Percentiles rank a stretch among this genome's conserved stretches.
Conservation (phyloP, 2,888 invertebrate species). For the Thymelicus lineola region DNA sequence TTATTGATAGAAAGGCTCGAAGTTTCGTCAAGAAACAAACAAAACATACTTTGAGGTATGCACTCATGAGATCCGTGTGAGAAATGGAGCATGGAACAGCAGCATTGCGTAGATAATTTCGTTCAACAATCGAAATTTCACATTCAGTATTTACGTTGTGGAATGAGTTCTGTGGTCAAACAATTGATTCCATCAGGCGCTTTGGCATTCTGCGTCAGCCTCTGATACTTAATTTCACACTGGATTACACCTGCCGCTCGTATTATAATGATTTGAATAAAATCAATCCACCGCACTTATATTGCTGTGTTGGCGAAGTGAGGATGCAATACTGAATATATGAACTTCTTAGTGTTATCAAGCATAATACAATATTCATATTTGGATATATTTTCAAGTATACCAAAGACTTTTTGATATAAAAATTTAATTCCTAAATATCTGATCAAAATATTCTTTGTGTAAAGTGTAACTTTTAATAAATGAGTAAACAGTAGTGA, state of each 20-base stretch:
- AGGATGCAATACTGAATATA: neutral
- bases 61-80: constrained; percentile 42
- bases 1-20: neutral
- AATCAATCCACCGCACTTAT: constrained; percentile 49
- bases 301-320: neutral
- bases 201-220: constrained; percentile 52
- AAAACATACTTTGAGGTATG: constrained; percentile 34
- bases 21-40: constrained; percentile 20
- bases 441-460: no score
- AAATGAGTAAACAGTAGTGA: no score
- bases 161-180: constrained; percentile 82
- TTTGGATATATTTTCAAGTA: no score
- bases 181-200: constrained; percentile 58
- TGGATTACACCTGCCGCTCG: constrained; percentile 61
- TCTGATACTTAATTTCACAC: constrained; percentile 77
- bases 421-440: no score
- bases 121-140: constrained; percentile 66
- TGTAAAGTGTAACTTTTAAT: no score
- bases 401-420: no score
- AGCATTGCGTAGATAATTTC: constrained; percentile 49
- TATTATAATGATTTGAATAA: constrained; percentile 54
- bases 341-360: no score
- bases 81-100: constrained; percentile 45
- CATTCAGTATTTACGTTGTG: constrained; percentile 59
- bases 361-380: no score